Percentiles rank a stretch among this genome's conserved stretches.
Evolutionary conservation across 1,140 invertebrate genomes (phyloP).

Genomic region (Gyrodactylus salaris): DNA sequence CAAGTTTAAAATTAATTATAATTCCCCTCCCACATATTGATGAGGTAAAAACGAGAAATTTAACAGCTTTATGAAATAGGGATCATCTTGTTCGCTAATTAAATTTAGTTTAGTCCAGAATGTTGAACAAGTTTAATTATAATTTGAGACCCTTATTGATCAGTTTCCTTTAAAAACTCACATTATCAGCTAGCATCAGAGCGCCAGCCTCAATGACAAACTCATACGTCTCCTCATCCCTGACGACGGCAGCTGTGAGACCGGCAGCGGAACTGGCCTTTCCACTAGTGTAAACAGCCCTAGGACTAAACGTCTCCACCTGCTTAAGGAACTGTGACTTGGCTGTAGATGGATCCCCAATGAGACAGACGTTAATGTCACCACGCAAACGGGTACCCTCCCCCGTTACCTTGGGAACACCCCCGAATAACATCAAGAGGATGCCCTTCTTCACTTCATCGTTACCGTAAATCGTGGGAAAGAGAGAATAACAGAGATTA

Average conservation of each 20-base stretch:
- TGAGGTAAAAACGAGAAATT: no score
- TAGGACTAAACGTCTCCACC: constrained; percentile 65
- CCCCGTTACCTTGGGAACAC: constrained; percentile 64
- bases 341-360: constrained; percentile 89
- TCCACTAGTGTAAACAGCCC: constrained; percentile 86
- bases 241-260: constrained; percentile 76
- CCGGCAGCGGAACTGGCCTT: constrained; percentile 89
- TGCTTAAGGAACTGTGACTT: constrained; percentile 88
- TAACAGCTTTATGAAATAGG: no score
- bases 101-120: neutral
- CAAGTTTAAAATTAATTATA: no score
- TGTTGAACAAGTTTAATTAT: neutral
- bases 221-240: constrained; percentile 81
- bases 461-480: constrained; percentile 69
- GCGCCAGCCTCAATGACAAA: constrained; percentile 98
- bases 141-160: neutral
- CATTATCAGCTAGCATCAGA: constrained; percentile 84
- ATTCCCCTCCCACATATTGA: no score
- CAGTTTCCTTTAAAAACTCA: constrained; percentile 14
- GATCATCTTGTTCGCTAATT: no score
- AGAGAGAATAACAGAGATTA: constrained; percentile 61
- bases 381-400: constrained; percentile 53
- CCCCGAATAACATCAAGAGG: constrained; percentile 78
- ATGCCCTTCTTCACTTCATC: constrained; percentile 83
- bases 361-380: constrained; percentile 85